Percentiles rank a stretch among this genome's conserved stretches.
phyloP scores from a whole-genome alignment of 2,113 vertebrate genomes.

The Sakesphorus luctuosus region DNA sequence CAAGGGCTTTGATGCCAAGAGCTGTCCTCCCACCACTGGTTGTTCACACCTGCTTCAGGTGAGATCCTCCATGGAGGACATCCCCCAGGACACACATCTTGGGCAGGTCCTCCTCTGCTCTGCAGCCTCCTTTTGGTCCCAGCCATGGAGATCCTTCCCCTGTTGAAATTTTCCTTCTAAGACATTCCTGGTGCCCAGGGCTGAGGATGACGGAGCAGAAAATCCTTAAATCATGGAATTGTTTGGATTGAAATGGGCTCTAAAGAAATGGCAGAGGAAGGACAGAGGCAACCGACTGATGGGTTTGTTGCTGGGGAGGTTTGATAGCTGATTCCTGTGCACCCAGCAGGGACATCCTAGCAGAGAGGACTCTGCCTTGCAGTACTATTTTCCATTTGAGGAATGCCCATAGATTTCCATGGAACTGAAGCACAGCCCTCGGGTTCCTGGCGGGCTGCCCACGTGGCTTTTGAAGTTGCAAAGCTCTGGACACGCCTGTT shows the following conservation, averaged over 20 bases:
- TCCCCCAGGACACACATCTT: not conserved
- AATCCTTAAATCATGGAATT: not conserved
- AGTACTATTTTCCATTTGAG: slow-evolving; percentile 21
- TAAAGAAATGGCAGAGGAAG: not conserved
- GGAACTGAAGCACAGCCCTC: not conserved
- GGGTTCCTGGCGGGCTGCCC: slow-evolving; percentile 6
- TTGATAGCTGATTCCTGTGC: not conserved
- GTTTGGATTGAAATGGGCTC: not conserved
- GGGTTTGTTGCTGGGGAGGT: not conserved
- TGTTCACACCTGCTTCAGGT: not conserved
- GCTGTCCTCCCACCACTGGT: not conserved
- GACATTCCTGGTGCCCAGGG: not conserved
- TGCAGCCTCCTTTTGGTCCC: not conserved
- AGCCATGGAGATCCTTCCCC: not conserved
- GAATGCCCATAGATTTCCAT: not conserved
- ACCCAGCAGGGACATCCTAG: not conserved
- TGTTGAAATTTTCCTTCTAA: not conserved
- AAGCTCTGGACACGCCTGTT: slow-evolving; percentile 29
- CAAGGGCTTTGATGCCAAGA: not conserved
- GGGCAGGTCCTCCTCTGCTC: not conserved
- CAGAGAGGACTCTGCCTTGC: not conserved
- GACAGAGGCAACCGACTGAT: not conserved
- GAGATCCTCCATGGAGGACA: not conserved
- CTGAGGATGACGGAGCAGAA: not conserved
- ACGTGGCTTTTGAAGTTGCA: slow-evolving; percentile 21